Base-by-base conservation (phyloP, 2,113 vertebrate genomes). In the Lophochroa leadbeateri region DNA sequence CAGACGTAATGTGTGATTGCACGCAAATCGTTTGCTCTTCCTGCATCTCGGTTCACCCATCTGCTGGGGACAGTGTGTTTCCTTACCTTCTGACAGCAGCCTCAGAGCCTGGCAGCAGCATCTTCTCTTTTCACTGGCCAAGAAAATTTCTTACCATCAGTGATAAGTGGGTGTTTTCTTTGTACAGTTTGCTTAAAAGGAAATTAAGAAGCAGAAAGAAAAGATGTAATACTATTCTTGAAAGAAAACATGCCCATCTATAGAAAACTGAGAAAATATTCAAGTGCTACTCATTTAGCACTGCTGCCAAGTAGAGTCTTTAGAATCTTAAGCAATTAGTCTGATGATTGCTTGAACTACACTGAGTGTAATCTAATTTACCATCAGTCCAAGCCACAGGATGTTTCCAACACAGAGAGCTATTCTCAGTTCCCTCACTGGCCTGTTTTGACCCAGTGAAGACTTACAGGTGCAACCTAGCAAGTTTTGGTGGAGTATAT, bases 71-170 rank as follows among this genome's bases (percentile, higher is more conserved):
- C 83, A 96, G 65, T 0, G 0, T 86, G 89, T 88, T 82, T 92
- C 83, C 63, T 90, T 76, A 61, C 63, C 81, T 81, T 47, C 83
- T 0, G 0, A 79, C 86, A 94, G 80, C 77, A 92, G 83, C 18
- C 39, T 0, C 57, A 69, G 47, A 64, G 80, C 43, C 61, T 93
- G 86, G 77, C 93, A 94, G 65, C 77, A 87, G 61, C 74, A 93
- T 88, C 77, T 94, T 92, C 44, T 82, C 81, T 94, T 89, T 85
- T 44, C 49, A 46, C n/a, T 74, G 74, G 94, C 90, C 91, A 96
- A 96, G 92, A 95, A 93, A 92, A 92, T 94, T 94, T 91, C 83
- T 94, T 92, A 47, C 46, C 88, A 67, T 92, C 88, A 87, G 77
- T 89, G 47, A 7, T 82, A 95, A 96, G 86, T 91, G 83, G 88